Evolutionary conservation across 2,888 invertebrate genomes (phyloP).

Genomic region (Euplexia lucipara): DNA sequence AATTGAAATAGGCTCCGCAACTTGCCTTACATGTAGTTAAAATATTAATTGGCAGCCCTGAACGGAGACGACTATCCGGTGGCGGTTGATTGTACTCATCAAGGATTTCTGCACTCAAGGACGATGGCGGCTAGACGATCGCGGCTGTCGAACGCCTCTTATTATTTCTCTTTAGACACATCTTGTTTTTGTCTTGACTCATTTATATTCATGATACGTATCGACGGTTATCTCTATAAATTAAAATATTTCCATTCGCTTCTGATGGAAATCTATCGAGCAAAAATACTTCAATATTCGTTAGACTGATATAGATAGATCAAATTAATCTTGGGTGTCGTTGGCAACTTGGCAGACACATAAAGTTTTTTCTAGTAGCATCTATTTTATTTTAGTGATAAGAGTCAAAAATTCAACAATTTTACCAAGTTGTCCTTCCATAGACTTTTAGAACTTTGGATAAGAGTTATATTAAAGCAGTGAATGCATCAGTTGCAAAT

Average conservation of each 20-base stretch:
- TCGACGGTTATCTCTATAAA: slow-evolving; percentile 88
- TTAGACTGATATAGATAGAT: slow-evolving; percentile 56
- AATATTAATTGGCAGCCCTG: slow-evolving; percentile 87
- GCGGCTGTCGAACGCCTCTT: slow-evolving; percentile 86
- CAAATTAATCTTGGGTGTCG: slow-evolving; percentile 41
- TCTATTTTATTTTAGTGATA: slow-evolving; percentile 9
- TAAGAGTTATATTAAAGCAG: background rate
- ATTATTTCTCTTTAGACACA: slow-evolving; percentile 88
- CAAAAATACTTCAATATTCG: slow-evolving; percentile 70
- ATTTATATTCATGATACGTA: slow-evolving; percentile 90
- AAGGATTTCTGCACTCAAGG: slow-evolving; percentile 91
- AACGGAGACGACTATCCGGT: slow-evolving; percentile 85
- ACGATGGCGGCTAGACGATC: slow-evolving; percentile 87
- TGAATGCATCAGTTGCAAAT: background rate
- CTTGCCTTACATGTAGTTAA: slow-evolving; percentile 74
- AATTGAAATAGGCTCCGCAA: slow-evolving; percentile 67
- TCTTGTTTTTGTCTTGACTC: slow-evolving; percentile 88
- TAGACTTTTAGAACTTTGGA: too few species aligned
- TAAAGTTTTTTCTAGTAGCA: slow-evolving; percentile 5
- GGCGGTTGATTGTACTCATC: slow-evolving; percentile 91
- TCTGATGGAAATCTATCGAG: slow-evolving; percentile 74
- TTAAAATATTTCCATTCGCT: slow-evolving; percentile 82
- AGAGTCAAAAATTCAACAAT: too few species aligned
- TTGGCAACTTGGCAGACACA: slow-evolving; percentile 27
- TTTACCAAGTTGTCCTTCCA: too few species aligned